These are phyloP conservation scores for Carassius auratus DNA, from an alignment of 2,113 vertebrate species.

Conservation along the genomic window DNA sequence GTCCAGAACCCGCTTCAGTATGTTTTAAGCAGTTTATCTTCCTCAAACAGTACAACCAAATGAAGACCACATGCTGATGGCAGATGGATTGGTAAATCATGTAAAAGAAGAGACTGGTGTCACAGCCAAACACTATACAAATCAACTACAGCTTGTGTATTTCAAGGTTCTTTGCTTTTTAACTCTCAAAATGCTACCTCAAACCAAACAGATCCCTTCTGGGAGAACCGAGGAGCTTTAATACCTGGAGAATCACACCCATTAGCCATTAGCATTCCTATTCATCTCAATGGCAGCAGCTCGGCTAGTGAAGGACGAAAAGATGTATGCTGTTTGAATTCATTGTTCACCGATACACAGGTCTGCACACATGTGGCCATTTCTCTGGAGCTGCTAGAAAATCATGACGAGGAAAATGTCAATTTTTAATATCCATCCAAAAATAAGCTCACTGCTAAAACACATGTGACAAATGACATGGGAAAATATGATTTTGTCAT, in stretches of 20 bases:
- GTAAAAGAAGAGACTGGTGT: conserved; percentile 10
- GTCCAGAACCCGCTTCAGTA: background rate
- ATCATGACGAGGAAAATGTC: background rate
- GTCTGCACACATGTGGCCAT: background rate
- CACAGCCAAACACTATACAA: conserved; percentile 10
- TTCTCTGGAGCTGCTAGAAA: background rate
- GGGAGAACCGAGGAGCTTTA: background rate
- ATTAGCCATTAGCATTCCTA: background rate
- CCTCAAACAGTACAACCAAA: background rate
- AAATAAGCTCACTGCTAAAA: too few species aligned
- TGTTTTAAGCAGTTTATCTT: conserved; percentile 25
- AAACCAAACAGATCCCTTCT: background rate
- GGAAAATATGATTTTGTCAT: too few species aligned
- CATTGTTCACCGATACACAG: background rate
- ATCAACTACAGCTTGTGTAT: conserved; percentile 25
- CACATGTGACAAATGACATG: too few species aligned
- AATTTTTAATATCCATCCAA: too few species aligned
- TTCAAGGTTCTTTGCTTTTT: conserved; percentile 11
- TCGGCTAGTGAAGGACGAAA: background rate
- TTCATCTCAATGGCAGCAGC: background rate
- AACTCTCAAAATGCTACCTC: conserved; percentile 2
- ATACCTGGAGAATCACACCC: background rate
- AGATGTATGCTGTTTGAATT: background rate
- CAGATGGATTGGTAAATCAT: conserved; percentile 24
- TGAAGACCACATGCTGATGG: background rate